These are phyloP conservation scores for Suricata suricatta DNA, from an alignment of 2,113 vertebrate species.

Conservation along the genomic window DNA sequence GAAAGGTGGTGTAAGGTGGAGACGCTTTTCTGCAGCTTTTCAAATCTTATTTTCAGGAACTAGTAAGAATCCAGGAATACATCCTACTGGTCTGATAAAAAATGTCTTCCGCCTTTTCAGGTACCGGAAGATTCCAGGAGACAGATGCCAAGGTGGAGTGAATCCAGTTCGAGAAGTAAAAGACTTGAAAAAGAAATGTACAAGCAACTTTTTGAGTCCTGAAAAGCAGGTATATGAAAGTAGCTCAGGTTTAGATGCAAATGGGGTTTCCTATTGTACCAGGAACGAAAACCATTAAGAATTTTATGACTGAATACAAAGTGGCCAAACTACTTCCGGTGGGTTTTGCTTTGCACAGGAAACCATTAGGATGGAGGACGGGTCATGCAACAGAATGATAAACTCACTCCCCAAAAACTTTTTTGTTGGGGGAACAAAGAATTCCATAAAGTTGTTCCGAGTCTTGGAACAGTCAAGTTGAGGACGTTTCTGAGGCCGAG, in stretches of 20 bases:
- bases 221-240: conserved; percentile 78
- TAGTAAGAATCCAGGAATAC: neutral
- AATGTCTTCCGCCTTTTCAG: conserved; percentile 79
- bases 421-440: neutral
- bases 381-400: neutral
- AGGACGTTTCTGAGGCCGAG: conserved; percentile 16
- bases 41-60: conserved; percentile 37
- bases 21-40: neutral
- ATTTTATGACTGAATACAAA: neutral
- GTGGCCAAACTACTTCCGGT: neutral
- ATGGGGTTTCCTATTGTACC: neutral
- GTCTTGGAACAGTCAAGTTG: neutral
- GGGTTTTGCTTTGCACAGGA: neutral
- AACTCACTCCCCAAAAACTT: neutral
- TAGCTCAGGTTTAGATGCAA: neutral
- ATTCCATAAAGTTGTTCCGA: neutral
- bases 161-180: conserved; percentile 88
- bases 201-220: conserved; percentile 84
- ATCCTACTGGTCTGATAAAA: neutral
- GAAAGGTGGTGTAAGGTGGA: neutral
- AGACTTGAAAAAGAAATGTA: conserved; percentile 91
- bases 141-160: conserved; percentile 90
- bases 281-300: neutral
- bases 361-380: neutral
- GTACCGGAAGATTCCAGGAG: conserved; percentile 96